Percentiles rank a stretch among this genome's conserved stretches.
Conservation (phyloP, 2,113 vertebrate genomes). For the Calidris pugnax region DNA sequence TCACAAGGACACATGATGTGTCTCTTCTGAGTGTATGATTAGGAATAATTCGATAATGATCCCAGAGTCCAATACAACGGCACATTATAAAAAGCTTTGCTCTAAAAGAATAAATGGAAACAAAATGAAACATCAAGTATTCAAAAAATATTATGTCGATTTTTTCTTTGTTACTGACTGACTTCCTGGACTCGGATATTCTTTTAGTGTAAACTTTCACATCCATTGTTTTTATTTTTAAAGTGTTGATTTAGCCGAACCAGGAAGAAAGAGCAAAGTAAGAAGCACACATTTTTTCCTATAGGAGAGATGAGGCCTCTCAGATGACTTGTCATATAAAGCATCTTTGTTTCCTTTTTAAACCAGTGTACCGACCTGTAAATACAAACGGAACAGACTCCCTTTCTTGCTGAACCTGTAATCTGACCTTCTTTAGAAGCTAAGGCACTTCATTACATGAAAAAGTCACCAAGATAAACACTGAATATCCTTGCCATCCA, state of each 20-base stretch:
- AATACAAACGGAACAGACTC: neutral
- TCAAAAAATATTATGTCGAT: rapidly evolving
- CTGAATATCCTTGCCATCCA: neutral
- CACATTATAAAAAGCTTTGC: neutral
- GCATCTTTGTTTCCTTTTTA: slow-evolving; percentile 52
- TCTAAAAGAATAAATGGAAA: neutral
- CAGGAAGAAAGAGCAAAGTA: neutral
- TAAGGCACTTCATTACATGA: neutral
- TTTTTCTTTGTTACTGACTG: neutral
- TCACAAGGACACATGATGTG: neutral
- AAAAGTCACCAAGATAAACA: neutral
- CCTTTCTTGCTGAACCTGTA: slow-evolving; percentile 37
- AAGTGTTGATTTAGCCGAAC: neutral
- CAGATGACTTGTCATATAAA: slow-evolving; percentile 33
- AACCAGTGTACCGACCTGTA: neutral
- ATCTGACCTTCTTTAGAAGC: neutral
- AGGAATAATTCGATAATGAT: neutral
- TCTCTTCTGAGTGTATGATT: neutral
- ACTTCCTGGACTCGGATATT: neutral
- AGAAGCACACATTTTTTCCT: neutral
- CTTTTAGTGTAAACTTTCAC: neutral
- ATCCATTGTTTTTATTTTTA: neutral
- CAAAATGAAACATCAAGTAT: neutral
- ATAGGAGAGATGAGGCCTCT: neutral
- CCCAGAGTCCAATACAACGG: neutral